A percentile compares a stretch with the other conserved stretches of the same genome.
phyloP scores from a whole-genome alignment of 2,797 vertebrate genomes.

The Melanotaenia trifasciata region DNA sequence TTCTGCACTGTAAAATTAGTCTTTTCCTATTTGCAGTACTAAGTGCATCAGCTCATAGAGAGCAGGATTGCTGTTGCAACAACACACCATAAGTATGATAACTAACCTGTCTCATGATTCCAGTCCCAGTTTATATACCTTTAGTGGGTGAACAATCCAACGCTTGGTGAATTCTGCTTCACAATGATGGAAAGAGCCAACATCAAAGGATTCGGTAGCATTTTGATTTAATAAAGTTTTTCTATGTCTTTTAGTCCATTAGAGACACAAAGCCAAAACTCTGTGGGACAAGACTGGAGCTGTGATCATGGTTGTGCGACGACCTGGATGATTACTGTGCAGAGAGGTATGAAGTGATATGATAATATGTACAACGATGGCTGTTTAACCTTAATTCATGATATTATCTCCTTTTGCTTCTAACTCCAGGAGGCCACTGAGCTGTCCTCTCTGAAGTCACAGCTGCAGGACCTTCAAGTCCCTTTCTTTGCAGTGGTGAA shows the following conservation, averaged over 20 bases:
- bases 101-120: not conserved
- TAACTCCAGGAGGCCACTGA: conserved; percentile 75
- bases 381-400: not conserved
- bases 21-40: too few relatives aligned
- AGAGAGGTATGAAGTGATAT: conserved; percentile 86
- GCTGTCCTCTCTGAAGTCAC: conserved; percentile 92
- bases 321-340: conserved; percentile 95
- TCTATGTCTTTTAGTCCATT: conserved; percentile 56
- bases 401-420: conserved; percentile 2
- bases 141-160: not conserved
- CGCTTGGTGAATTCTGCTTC: not conserved
- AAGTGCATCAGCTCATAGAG: not conserved
- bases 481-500: conserved; percentile 94
- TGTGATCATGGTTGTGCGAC: conserved; percentile 91
- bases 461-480: conserved; percentile 89
- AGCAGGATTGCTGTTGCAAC: not conserved
- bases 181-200: not conserved
- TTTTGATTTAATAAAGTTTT: conserved; percentile 1
- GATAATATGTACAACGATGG: not conserved
- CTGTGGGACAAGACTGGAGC: conserved; percentile 90
- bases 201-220: not conserved
- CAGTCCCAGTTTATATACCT: not conserved
- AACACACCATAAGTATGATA: not conserved
- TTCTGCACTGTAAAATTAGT: not conserved
- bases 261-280: conserved; percentile 82